Conservation (phyloP, 2,113 vertebrate genomes). For the Laticauda colubrina region DNA sequence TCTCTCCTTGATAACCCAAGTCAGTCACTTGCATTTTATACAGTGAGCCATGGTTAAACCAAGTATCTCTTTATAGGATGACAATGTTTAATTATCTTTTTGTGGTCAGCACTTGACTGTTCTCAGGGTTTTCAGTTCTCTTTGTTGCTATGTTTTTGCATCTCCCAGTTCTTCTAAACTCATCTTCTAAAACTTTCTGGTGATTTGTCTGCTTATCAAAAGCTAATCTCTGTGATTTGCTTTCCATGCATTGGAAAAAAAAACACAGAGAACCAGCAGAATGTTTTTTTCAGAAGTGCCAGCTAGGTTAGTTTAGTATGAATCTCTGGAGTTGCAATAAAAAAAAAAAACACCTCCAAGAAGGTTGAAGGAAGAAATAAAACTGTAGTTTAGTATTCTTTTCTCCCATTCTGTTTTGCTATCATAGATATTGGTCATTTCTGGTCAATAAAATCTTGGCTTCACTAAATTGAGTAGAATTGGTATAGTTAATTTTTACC, state of each 20-base stretch:
- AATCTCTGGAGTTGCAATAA: neutral
- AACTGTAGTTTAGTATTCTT: neutral
- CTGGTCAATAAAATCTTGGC: neutral
- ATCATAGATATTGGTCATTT: neutral
- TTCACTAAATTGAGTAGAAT: neutral
- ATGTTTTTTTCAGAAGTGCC: constrained; percentile 8
- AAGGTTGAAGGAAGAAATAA: neutral
- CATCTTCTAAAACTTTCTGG: constrained; percentile 16
- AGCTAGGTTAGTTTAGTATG: neutral
- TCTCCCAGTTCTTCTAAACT: neutral
- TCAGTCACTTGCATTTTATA: neutral
- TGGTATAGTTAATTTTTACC: neutral
- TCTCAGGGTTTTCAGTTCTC: neutral
- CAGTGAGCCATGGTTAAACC: neutral
- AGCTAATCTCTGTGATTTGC: constrained; percentile 33
- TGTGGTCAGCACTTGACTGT: neutral
- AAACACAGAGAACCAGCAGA: neutral
- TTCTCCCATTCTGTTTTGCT: neutral
- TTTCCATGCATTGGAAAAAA: constrained; percentile 26
- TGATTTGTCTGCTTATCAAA: constrained; percentile 23
- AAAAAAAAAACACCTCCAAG: neutral
- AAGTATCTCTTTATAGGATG: neutral
- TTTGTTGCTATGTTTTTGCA: neutral
- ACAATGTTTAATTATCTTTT: neutral
- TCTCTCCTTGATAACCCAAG: neutral